Conservation (phyloP, 92 coral and sea anemone species). For the Porites lobata region DNA sequence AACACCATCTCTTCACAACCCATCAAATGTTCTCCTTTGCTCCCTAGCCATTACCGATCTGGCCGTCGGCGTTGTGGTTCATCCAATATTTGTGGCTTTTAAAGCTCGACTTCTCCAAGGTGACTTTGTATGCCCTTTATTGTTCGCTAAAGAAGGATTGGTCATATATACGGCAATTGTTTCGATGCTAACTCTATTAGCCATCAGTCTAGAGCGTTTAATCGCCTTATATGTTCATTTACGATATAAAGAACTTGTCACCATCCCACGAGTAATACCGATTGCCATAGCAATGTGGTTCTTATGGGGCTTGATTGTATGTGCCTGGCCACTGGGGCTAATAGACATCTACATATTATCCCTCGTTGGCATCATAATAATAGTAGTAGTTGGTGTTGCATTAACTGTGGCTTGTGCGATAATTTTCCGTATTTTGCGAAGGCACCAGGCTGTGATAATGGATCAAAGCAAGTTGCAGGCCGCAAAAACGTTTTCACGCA, state of each 20-base stretch:
- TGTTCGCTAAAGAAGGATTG: constrained; percentile 27
- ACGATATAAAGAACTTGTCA: constrained; percentile 17
- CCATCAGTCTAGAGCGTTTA: constrained; percentile 28
- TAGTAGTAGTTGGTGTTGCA: constrained; percentile 1
- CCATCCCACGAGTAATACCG: constrained; percentile 21
- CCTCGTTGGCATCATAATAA: constrained; percentile 11
- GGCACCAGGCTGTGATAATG: constrained; percentile 21
- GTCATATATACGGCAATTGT: constrained; percentile 19
- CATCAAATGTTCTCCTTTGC: constrained; percentile 36
- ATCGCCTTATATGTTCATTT: constrained; percentile 25
- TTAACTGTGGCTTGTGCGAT: constrained; percentile 14
- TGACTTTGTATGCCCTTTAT: constrained; percentile 6
- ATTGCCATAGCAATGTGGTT: constrained; percentile 1
- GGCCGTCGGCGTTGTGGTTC: constrained; percentile 12
- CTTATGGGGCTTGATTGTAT: constrained; percentile 10
- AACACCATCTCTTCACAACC: constrained; percentile 17
- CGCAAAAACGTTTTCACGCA: background rate
- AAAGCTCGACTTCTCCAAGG: constrained; percentile 3
- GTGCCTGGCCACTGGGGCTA: constrained; percentile 34
- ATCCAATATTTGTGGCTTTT: constrained; percentile 20
- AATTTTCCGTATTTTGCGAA: constrained; percentile 33
- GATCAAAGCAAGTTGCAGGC: constrained; percentile 16
- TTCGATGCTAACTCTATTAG: constrained; percentile 26
- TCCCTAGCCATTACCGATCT: constrained; percentile 22
- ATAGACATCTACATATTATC: constrained; percentile 15